Conservation (phyloP, 2,797 vertebrate genomes). For the Acipenser transmontanus region DNA sequence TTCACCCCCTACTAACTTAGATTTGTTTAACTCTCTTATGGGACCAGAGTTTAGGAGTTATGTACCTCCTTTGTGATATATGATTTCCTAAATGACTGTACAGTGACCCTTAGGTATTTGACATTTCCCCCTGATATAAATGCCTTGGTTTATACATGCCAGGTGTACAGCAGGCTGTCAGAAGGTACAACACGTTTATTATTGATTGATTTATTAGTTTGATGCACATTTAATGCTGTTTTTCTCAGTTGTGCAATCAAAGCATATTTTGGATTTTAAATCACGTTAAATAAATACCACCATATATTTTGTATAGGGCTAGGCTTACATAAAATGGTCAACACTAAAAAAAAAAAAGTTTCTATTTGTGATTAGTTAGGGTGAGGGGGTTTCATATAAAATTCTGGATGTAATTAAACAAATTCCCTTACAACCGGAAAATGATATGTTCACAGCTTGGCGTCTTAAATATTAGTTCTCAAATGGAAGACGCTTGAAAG, state of each 20-base stretch:
- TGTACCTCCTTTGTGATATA: not conserved
- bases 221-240: no score
- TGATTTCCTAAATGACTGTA: not conserved
- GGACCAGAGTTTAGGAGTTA: not conserved
- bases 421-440: no score
- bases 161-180: not conserved
- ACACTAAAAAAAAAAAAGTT: no score
- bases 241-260: not conserved
- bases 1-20: not conserved
- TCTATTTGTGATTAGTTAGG: no score
- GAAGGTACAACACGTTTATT: not conserved
- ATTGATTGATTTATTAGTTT: not conserved
- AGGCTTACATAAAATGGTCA: no score
- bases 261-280: no score
- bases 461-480: no score
- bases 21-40: not conserved
- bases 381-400: no score
- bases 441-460: no score
- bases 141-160: not conserved
- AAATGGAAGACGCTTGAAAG: no score
- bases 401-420: no score
- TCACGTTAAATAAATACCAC: no score
- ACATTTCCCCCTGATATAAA: not conserved
- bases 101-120: not conserved
- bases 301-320: not conserved